A percentile compares a stretch with the other conserved stretches of the same genome.
Conservation (phyloP, 2,888 invertebrate species). For the Lathronympha strigana region DNA sequence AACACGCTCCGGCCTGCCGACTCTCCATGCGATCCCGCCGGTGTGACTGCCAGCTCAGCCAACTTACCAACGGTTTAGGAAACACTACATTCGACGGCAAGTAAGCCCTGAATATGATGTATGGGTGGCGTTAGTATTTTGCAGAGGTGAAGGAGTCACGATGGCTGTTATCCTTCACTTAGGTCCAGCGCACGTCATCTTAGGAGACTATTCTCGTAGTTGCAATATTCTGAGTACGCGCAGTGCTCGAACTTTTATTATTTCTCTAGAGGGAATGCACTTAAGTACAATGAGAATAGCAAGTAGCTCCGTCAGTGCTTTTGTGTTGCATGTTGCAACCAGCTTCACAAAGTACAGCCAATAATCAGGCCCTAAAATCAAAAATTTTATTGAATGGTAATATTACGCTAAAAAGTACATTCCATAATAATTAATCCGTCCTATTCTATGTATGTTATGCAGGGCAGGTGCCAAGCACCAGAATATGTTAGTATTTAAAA, state of each 20-base stretch:
- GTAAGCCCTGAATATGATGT: neutral
- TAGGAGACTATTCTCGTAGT: neutral
- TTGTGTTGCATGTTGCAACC: neutral
- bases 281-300: neutral
- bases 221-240: neutral
- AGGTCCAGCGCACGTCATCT: too few species aligned
- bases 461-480: slow-evolving; percentile 2
- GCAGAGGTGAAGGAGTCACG: neutral
- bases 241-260: neutral
- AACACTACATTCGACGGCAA: neutral
- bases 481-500: neutral
- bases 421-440: slow-evolving; percentile 3
- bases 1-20: slow-evolving; percentile 71
- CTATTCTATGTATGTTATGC: neutral
- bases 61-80: neutral
- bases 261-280: neutral
- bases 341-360: neutral
- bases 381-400: neutral
- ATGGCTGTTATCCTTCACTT: too few species aligned
- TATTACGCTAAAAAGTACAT: neutral
- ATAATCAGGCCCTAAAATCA: neutral
- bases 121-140: neutral
- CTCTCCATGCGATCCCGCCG: slow-evolving; percentile 60
- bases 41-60: slow-evolving; percentile 66
- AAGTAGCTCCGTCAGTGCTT: neutral